Base-by-base conservation (phyloP, 2,797 vertebrate species). In the Sparus aurata region DNA sequence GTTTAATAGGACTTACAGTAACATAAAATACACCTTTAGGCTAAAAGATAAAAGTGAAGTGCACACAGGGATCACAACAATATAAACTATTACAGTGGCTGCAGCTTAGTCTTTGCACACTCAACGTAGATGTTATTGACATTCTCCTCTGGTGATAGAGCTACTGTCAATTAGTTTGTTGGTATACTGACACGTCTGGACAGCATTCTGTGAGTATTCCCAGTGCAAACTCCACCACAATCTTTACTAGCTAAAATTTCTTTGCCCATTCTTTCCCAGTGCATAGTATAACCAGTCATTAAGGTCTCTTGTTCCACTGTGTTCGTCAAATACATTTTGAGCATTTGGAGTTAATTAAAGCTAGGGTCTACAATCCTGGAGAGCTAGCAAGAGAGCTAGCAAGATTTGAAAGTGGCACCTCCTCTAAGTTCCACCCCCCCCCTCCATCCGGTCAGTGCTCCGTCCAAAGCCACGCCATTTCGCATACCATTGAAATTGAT, bases 401-500 rank as follows among this genome's bases (percentile, higher is more conserved):
- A n/a, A n/a, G n/a, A n/a, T n/a, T n/a, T n/a, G n/a, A n/a, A n/a
- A n/a, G n/a, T n/a, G n/a, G n/a, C n/a, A n/a, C n/a, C n/a, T n/a
- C n/a, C n/a, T n/a, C n/a, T n/a, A n/a, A n/a, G n/a, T n/a, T n/a
- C n/a, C n/a, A n/a, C n/a, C n/a, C n/a, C n/a, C n/a, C n/a, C n/a
- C n/a, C n/a, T n/a, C n/a, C n/a, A n/a, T n/a, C n/a, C n/a, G n/a
- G n/a, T n/a, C n/a, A n/a, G n/a, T n/a, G n/a, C n/a, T n/a, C n/a
- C n/a, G n/a, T n/a, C n/a, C n/a, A n/a, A n/a, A n/a, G n/a, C n/a
- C n/a, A n/a, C n/a, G n/a, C n/a, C n/a, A 63, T 84, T 84, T 87
- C 57, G 80, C 84, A 90, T 82, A 73, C 80, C 78, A 50, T 10
- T 89, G 84, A 92, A 88, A 90, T 84, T 77, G 85, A 88, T 83